These are phyloP conservation scores for Cheirogaleus medius DNA, from an alignment of 2,113 vertebrate species.

Conservation along the genomic window DNA sequence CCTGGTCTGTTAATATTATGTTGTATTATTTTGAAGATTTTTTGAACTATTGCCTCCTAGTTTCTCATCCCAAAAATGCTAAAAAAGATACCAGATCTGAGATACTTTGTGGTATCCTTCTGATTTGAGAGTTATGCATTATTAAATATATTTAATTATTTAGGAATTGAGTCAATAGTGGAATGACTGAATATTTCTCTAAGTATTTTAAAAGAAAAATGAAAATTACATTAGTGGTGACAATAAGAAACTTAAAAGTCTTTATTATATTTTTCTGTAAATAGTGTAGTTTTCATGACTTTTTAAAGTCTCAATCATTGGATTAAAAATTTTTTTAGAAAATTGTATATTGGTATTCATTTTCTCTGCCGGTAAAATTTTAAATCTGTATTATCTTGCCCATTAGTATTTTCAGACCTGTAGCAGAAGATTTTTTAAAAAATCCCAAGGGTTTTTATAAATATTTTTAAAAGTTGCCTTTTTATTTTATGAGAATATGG, in stretches of 20 bases:
- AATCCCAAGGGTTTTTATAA: constrained; percentile 37
- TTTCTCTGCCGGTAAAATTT: constrained; percentile 37
- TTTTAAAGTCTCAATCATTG: background rate
- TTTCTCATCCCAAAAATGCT: background rate
- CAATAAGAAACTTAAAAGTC: constrained; percentile 6
- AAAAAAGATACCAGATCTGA: background rate
- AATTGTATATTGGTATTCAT: background rate
- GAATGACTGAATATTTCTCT: background rate
- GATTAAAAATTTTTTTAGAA: background rate
- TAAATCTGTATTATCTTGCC: background rate
- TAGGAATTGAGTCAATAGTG: background rate
- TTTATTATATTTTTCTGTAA: background rate
- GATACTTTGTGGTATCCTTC: background rate
- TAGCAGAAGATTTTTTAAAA: background rate
- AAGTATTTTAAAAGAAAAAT: constrained; percentile 51
- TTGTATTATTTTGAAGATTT: background rate
- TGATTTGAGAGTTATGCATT: background rate
- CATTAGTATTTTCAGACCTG: constrained; percentile 27
- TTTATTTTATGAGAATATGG: background rate
- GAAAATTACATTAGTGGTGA: background rate
- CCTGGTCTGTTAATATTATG: background rate
- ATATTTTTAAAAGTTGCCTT: background rate
- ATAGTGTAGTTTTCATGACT: background rate
- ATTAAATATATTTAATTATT: constrained; percentile 20
- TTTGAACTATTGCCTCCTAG: background rate